A percentile compares a stretch with the other conserved stretches of the same genome.
Conservation (phyloP, 2,888 invertebrate species). For the Glyphotaelius pellucidus region DNA sequence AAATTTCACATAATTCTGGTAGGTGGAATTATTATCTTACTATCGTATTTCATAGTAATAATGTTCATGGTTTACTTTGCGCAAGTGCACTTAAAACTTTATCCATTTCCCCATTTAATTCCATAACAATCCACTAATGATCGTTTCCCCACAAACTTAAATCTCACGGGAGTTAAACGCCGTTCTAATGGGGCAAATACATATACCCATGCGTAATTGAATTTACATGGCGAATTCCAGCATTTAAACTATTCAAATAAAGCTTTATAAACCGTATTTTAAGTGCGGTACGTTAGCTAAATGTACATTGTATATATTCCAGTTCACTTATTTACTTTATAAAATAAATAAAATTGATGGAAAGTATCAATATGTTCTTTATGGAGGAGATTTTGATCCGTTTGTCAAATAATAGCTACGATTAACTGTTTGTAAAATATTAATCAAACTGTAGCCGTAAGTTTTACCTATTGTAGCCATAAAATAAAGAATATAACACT, state of each 20-base stretch:
- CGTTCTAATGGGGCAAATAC: background rate
- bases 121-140: background rate
- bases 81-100: background rate
- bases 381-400: background rate
- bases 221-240: background rate
- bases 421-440: background rate
- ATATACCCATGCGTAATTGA: background rate
- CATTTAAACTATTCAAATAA: background rate
- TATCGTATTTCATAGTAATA: background rate
- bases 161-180: background rate
- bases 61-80: background rate
- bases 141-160: background rate
- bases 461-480: too few species aligned
- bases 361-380: background rate
- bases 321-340: background rate
- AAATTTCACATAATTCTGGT: too few species aligned
- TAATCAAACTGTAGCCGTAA: background rate
- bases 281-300: background rate
- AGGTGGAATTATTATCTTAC: too few species aligned
- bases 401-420: background rate
- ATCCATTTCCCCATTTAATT: background rate
- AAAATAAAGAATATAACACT: too few species aligned
- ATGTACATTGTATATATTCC: background rate
- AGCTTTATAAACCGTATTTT: background rate
- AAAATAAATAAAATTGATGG: background rate